Base-by-base conservation (phyloP, 2,888 invertebrate genomes). In the Lomographa bimaculata region DNA sequence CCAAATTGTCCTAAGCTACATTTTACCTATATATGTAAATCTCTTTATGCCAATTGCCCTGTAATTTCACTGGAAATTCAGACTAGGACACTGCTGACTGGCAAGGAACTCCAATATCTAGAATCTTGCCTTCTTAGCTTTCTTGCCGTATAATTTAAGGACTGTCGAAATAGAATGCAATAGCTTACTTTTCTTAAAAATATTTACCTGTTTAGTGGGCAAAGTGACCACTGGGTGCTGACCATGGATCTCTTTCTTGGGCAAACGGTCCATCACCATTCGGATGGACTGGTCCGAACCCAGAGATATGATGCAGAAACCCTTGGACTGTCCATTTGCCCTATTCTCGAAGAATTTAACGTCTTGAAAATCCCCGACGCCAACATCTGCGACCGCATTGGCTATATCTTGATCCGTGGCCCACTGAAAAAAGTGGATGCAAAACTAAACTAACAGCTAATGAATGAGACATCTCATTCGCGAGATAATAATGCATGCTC, bases 281-380 rank as follows among this genome's bases (percentile, higher is more conserved):
- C 97, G 91, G 80, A 97, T 93, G 57, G 98, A 98, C 51, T 93
- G 91, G 68, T 99, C 98, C 0, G 98, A 98, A 7, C 96, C 97
- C 54, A 99, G 91, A 1, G 97, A 96, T 57, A 99, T 94, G 29
- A 98, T 95, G 76, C 98, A 99, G 89, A 98, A 99, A 14, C 99
- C 98, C 90, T 99, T 99, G 0, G 98, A 98, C 82, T 98, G 98
- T 11, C 99, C 99, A 90, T 99, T 99, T 17, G 98, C 96, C 65
- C 99, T 93, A 90, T 99, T 99, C 86, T 99, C 99, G 89, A 98
- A 98, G 89, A 99, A 99, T 87, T 99, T 99, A 18, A 99, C 98
- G 78, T 99, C 99, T 66, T 98, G 92, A 70, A 99, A 95, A 86
- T 99, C 99, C 37, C 91, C 92, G 3, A 98, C 96, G 27, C 98